phyloP scores from a whole-genome alignment of 2,113 vertebrate species.

The Prinia subflava region DNA sequence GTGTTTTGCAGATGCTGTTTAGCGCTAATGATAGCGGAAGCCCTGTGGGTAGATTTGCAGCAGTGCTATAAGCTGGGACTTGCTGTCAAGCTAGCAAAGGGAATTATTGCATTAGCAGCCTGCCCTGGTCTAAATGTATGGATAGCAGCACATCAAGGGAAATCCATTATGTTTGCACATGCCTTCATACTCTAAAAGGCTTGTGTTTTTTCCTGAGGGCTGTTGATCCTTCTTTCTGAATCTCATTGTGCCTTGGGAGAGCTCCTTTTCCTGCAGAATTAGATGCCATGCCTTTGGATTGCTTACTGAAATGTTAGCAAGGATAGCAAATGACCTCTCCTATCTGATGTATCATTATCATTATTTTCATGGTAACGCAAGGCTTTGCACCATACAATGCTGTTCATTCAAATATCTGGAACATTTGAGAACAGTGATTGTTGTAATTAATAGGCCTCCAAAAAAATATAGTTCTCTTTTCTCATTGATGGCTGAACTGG shows the following conservation, averaged over 20 bases:
- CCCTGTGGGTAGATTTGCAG: neutral
- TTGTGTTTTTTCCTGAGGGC: neutral
- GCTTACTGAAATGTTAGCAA: neutral
- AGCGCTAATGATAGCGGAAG: fast-evolving
- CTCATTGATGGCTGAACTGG: neutral
- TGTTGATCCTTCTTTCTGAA: neutral
- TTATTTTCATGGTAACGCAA: neutral
- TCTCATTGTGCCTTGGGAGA: neutral
- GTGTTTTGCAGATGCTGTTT: neutral
- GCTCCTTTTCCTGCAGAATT: neutral
- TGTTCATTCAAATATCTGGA: neutral
- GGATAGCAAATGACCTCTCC: neutral
- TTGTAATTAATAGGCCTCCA: neutral
- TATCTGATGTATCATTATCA: neutral
- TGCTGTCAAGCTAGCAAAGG: neutral
- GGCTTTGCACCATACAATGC: neutral
- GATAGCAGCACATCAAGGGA: neutral
- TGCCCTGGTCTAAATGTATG: neutral
- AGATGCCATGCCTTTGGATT: neutral
- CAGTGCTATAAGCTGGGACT: neutral
- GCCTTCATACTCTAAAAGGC: neutral
- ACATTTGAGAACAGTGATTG: neutral
- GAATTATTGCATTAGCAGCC: neutral
- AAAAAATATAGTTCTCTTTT: neutral
- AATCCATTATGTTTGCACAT: slow-evolving; percentile 12